Percentiles rank a stretch among this genome's conserved stretches.
These are phyloP conservation scores for Ophiodon elongatus DNA, from an alignment of 2,113 vertebrate genomes.

Conservation along the genomic window DNA sequence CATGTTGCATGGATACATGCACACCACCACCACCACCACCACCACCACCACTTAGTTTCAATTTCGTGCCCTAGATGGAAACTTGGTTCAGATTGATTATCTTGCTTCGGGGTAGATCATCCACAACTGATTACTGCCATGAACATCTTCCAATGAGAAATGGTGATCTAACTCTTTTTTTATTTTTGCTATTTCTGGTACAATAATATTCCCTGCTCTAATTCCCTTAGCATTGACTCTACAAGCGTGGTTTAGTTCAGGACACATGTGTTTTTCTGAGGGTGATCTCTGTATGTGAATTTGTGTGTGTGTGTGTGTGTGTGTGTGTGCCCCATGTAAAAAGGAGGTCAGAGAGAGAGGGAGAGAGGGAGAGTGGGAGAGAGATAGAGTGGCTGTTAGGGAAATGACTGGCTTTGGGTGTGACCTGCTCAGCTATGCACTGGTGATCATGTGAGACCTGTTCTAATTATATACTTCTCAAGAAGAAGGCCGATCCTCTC, in stretches of 20 bases:
- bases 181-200: conserved; percentile 39
- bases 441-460: conserved; percentile 86
- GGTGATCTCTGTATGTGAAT: not conserved
- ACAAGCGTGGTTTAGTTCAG: conserved; percentile 17
- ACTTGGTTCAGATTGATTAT: conserved; percentile 50
- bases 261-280: conserved; percentile 8
- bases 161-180: conserved; percentile 1
- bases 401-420: conserved; percentile 80
- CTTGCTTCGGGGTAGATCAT: conserved; percentile 37
- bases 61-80: conserved; percentile 38
- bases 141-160: conserved; percentile 45
- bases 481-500: conserved; percentile 82
- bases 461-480: conserved; percentile 85
- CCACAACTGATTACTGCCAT: conserved; percentile 40
- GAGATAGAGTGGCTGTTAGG: conserved; percentile 60
- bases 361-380: conserved; percentile 5
- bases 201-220: conserved; percentile 20
- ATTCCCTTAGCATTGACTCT: conserved; percentile 26
- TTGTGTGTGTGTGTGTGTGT: conserved; percentile 9
- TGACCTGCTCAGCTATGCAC: conserved; percentile 80
- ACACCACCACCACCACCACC: not conserved
- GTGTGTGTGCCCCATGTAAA: conserved; percentile 29
- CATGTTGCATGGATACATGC: not conserved
- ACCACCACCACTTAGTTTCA: conserved; percentile 12
- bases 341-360: conserved; percentile 49